Base-by-base conservation (phyloP, 2,113 vertebrate species). In the Scalopus aquaticus region DNA sequence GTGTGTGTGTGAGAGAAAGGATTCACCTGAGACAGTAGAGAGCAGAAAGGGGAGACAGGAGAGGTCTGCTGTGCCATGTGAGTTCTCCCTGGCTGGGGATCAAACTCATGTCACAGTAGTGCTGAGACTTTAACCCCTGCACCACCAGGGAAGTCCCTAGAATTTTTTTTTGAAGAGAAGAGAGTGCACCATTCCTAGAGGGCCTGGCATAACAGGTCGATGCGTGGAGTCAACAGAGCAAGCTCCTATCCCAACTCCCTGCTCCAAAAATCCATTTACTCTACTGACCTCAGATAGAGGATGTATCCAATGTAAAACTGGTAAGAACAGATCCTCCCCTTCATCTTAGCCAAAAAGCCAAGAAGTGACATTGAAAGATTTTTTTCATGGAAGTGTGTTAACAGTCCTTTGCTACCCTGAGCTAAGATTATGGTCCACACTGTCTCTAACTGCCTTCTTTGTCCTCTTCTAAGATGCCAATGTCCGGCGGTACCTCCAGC, bases 401-500 rank as follows among this genome's bases (percentile, higher is more conserved):
- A 20, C 30, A 78, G 2, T 70, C 24, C 44, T 65, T 26, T 54
- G 30, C 46, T 49, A 12, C 16, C 58, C 5, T 4, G 7, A 39
- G 3, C 24, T 60, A 24, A 1, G 3, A 16, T 73, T 44, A 11
- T 35, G 30, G 3, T 73, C 44, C 37, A 37, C 17, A 49, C 37
- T 88, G 30, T 79, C 42, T 90, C 70, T 95, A 70, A 91, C 44
- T 73, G 37, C 20, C 70, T 89, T 76, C 62, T 94, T 20, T 12
- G 6, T 73, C 73, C 85, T 44, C 54, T 86, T 95, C 51, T 15
- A 96, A 99, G 99, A 99, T 91, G 95, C 98, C 60, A 99, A 98
- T 2, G 98, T 99, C 91, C 99, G 96, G 95, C 98, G 97, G 89
- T 98, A 99, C 93, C 97, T 99, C 35, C 99, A 98, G 97, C 97